phyloP scores from a whole-genome alignment of 2,888 invertebrate species.

The Nomada fabriciana region DNA sequence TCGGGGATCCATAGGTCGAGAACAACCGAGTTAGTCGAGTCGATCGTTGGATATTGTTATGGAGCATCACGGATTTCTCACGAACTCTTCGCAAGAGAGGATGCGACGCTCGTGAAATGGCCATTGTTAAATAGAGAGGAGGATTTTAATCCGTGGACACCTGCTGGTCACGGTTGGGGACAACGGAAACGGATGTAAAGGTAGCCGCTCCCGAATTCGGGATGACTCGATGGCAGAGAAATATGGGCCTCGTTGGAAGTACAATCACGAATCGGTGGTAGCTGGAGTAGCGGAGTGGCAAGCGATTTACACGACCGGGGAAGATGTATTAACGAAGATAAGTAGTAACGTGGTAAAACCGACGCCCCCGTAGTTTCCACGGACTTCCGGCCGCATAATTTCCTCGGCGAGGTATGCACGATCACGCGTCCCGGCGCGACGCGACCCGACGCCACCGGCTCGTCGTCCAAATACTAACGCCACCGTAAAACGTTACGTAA shows the following conservation, averaged over 20 bases:
- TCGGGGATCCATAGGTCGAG: background rate
- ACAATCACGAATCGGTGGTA: slow-evolving; percentile 55
- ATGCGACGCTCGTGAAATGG: background rate
- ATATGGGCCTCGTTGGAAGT: slow-evolving; percentile 46
- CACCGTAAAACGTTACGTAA: slow-evolving; percentile 5
- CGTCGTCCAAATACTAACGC: background rate
- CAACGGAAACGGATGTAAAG: slow-evolving; percentile 38
- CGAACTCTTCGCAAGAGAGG: background rate
- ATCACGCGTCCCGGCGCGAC: slow-evolving; percentile 16
- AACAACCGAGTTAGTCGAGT: slow-evolving; percentile 26
- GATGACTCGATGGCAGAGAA: slow-evolving; percentile 18
- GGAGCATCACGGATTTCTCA: slow-evolving; percentile 17
- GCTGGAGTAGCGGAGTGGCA: slow-evolving; percentile 30
- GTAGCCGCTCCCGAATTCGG: slow-evolving; percentile 12
- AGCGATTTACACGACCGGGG: slow-evolving; percentile 53
- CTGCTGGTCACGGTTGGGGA: background rate
- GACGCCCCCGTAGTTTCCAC: slow-evolving; percentile 15
- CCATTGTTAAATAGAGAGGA: background rate
- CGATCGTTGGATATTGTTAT: slow-evolving; percentile 30
- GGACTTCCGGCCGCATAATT: slow-evolving; percentile 41
- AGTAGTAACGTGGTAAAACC: slow-evolving; percentile 27
- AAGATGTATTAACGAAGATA: slow-evolving; percentile 48
- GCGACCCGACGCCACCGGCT: background rate
- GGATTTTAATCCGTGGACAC: background rate
- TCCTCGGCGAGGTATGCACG: slow-evolving; percentile 40